Evolutionary conservation across 2,888 invertebrate genomes (phyloP), one percentile per base, ranked within the genome.

Genomic region (Leptinotarsa peninsularis): DNA sequence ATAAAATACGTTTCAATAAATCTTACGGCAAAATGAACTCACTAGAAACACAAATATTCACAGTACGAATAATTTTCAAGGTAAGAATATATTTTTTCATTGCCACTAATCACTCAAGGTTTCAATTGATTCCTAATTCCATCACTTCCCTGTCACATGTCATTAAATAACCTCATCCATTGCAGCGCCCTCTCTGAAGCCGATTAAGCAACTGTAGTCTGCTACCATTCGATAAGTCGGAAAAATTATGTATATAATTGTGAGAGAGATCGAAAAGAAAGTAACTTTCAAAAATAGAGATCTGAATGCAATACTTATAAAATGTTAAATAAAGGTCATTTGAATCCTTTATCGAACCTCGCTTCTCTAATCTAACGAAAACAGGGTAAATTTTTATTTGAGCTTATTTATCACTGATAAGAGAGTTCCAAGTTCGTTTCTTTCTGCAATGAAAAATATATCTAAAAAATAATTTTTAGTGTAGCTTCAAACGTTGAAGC

Each of bases 371-470:
- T 84, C 83, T 81, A 80, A 76, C 75, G 77, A 83, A 82, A 84
- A 83, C 79, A 80, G 84, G 85, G 84, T 81, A 81, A 80, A 82
- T 84, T 85, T 83, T 81, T 82, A 81, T 80, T 79, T 79, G 78
- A 81, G 67, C 58, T 72, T 77, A 79, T 81, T 84, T 84, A 83
- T 82, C 79, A 71, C 73, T 79, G 85, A 84, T 85, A 85, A 85
- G 80, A 79, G 73, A 81, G 85, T 85, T 82, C 85, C 84, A 86
- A 85, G 86, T 85, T 86, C 85, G 82, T 66, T 33, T 69, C 72
- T 68, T 72, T 75, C 56, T 73, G 76, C 78, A 75, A 70, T 66
- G 80, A 80, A 81, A 82, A 81, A 79, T 78, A 72, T 70, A 56
- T 71, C 71, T 79, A 82, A 84, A 84, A 84, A 84, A 81, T 78